Evolutionary conservation across 2,113 vertebrate species (phyloP).

Genomic region (Fregata magnificens): DNA sequence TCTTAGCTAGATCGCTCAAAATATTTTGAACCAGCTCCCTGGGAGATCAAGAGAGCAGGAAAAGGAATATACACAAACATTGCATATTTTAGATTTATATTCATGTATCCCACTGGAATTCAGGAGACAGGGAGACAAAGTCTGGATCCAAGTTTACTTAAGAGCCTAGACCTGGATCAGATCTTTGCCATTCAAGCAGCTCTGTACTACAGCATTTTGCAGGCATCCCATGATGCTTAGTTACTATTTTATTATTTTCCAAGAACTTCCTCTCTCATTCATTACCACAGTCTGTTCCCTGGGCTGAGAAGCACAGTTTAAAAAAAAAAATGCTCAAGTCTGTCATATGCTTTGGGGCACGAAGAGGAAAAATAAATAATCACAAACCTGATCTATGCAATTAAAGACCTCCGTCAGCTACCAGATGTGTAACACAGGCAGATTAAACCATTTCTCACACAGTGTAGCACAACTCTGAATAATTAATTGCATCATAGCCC

Average conservation of each 20-base stretch:
- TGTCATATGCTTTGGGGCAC: neutral
- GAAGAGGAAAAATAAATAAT: neutral
- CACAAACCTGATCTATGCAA: neutral
- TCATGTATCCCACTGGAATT: neutral
- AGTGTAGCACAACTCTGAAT: neutral
- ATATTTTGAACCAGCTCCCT: neutral
- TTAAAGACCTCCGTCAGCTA: neutral
- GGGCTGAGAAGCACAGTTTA: neutral
- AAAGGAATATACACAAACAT: neutral
- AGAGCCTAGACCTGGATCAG: neutral
- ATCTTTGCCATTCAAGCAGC: neutral
- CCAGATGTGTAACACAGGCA: neutral
- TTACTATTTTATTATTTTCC: neutral
- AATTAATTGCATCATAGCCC: slow-evolving; percentile 10
- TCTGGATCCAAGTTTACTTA: neutral
- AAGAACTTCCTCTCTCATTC: neutral
- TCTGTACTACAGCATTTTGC: neutral
- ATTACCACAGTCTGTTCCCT: neutral
- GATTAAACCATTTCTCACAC: neutral
- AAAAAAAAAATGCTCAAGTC: neutral
- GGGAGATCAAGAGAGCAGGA: neutral
- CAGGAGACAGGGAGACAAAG: neutral
- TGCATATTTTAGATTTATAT: neutral
- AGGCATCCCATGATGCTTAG: neutral
- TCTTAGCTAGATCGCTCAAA: neutral